Base-by-base conservation (phyloP, 2,888 invertebrate genomes). In the Mongoloraphidia duomilia region DNA sequence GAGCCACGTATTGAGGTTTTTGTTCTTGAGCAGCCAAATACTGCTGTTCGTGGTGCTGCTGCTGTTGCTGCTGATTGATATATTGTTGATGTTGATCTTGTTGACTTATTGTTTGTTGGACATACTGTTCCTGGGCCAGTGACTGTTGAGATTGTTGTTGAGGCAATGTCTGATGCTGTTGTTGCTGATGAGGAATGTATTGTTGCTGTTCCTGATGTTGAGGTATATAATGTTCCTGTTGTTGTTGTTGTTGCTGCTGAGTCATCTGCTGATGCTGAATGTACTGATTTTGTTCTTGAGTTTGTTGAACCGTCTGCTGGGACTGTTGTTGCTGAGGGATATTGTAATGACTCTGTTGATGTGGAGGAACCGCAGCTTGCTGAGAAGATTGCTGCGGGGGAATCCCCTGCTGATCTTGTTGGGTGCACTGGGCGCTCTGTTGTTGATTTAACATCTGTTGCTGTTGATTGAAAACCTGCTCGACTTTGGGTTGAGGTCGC, bases 401-500 rank as follows among this genome's bases (percentile, higher is more conserved):
- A 6, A 42, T 40, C n/a, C 13, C 34, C n/a, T 34, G 41, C 36
- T 41, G 41, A 11, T 36, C 26, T 50, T 44, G 50, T 34, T 35
- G 47, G 55, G n/a, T 50, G 50, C 34, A 46, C 17, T 11, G 50
- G 55, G 41, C 59, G 55, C 34, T 55, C 44, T 57, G 56, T 42
- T 53, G 55, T 41, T 53, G 52, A 38, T 54, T 54, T 26, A 50
- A 44, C 12, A 53, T 39, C 47, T 58, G 56, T 46, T 57, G 57
- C 13, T 57, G 56, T 44, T 53, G 57, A 37, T 65, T 56, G 44
- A 66, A 68, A 13, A 61, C 59, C 17, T 66, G 50, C 41, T 50
- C 47, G 45, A 55, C 52, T 43, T 56, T 34, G 11, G 57, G 59
- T 33, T 56, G 53, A 13, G 54, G 53, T 50, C 55, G 56, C 42